Evolutionary conservation across 2,113 vertebrate genomes (phyloP).

Genomic region (Grus americana): DNA sequence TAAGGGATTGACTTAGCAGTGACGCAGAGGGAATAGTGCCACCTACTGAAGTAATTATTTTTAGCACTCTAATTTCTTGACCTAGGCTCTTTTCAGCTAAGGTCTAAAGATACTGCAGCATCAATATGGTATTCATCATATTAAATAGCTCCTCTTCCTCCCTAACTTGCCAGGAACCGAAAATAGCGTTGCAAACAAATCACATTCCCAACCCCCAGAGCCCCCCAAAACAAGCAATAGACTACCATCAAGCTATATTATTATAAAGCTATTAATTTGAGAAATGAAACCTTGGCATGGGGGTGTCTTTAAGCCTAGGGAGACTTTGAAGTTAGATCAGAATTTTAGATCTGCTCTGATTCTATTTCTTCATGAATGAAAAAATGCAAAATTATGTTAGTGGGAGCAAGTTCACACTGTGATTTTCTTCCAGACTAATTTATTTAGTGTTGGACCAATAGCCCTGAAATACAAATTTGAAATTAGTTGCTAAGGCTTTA

Average conservation of each 20-base stretch:
- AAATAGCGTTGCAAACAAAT: background rate
- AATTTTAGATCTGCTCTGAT: background rate
- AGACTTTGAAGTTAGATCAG: background rate
- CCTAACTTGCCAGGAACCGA: background rate
- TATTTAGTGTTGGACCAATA: background rate
- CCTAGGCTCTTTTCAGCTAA: background rate
- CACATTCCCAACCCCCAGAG: background rate
- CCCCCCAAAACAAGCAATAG: background rate
- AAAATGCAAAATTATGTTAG: background rate
- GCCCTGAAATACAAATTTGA: background rate
- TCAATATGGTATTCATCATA: background rate
- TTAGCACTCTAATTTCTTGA: background rate
- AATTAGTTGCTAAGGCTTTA: background rate
- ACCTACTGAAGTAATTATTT: conserved; percentile 50
- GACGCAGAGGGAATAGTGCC: conserved; percentile 59
- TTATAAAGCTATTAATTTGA: background rate
- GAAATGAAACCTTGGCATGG: background rate
- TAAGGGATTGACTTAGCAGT: background rate
- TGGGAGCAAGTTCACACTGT: background rate
- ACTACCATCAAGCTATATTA: background rate
- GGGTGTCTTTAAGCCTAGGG: background rate
- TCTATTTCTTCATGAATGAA: background rate
- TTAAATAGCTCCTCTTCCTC: background rate
- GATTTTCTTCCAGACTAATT: background rate
- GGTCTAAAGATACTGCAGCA: background rate